A percentile compares a stretch with the other conserved stretches of the same genome.
Conservation (phyloP, 2,113 vertebrate genomes). For the Podarcis cretensis region DNA sequence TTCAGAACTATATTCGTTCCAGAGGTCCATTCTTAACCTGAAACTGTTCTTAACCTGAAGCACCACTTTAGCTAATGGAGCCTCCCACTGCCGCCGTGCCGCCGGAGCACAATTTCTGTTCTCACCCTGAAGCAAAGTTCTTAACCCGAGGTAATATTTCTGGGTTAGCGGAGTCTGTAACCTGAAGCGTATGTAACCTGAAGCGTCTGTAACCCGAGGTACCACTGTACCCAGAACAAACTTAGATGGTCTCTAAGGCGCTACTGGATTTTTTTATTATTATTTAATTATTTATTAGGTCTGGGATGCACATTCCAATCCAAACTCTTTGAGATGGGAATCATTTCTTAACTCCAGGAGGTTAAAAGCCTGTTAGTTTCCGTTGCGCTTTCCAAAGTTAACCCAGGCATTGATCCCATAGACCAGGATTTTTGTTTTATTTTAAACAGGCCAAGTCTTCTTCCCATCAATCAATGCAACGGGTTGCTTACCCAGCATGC, state of each 20-base stretch:
- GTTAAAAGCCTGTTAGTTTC: neutral
- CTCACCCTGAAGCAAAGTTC: no score
- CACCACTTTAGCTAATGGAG: no score
- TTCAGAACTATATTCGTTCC: no score
- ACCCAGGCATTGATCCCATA: neutral
- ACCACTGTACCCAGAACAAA: neutral
- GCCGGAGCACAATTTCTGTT: no score
- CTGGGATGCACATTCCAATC: neutral
- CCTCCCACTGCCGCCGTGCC: no score
- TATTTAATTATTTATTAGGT: neutral
- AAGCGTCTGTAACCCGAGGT: no score
- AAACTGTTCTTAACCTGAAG: no score
- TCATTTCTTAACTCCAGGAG: neutral
- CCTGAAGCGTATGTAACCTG: no score
- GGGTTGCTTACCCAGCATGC: slow-evolving; percentile 87
- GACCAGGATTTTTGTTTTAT: neutral
- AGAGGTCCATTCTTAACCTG: no score
- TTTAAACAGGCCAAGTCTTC: neutral
- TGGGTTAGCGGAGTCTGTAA: no score
- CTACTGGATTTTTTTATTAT: no score
- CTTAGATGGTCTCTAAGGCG: neutral
- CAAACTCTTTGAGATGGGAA: neutral
- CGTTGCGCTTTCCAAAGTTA: neutral
- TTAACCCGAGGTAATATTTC: no score
- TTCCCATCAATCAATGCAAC: neutral